phyloP scores from a whole-genome alignment of 2,888 invertebrate species.

The Gonocerus acuteangulatus region DNA sequence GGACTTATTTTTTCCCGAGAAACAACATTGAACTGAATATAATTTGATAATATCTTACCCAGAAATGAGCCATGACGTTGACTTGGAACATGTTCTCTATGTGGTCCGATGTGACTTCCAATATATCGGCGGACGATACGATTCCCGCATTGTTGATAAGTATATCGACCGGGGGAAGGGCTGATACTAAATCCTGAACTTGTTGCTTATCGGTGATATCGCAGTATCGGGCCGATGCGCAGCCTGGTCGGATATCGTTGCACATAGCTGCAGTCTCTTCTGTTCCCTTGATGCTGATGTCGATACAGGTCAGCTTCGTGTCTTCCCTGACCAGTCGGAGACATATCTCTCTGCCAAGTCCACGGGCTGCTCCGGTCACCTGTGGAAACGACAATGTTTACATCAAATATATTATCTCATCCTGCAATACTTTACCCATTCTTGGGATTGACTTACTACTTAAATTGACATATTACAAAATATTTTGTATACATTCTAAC shows the following conservation, averaged over 20 bases:
- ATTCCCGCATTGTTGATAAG: constrained; percentile 47
- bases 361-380: constrained; percentile 48
- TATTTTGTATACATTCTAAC: too few relatives aligned
- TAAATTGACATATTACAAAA: too few relatives aligned
- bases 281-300: constrained; percentile 36
- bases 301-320: constrained; percentile 37
- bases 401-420: too few relatives aligned
- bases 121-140: constrained; percentile 44
- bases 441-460: too few relatives aligned
- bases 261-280: constrained; percentile 37
- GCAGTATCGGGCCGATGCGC: constrained; percentile 44
- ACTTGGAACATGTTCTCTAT: constrained; percentile 45
- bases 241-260: constrained; percentile 41
- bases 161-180: constrained; percentile 44
- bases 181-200: constrained; percentile 21
- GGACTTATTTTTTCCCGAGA: too few relatives aligned
- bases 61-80: constrained; percentile 46
- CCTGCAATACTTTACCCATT: too few relatives aligned
- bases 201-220: constrained; percentile 35
- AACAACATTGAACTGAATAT: too few relatives aligned
- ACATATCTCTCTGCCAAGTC: constrained; percentile 46
- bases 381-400: too few relatives aligned
- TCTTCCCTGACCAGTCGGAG: constrained; percentile 44
- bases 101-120: constrained; percentile 44
- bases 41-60: too few relatives aligned